Percentiles rank a stretch among this genome's conserved stretches.
Conservation (phyloP, 2,113 vertebrate species). For the Spizaetus ornatus region DNA sequence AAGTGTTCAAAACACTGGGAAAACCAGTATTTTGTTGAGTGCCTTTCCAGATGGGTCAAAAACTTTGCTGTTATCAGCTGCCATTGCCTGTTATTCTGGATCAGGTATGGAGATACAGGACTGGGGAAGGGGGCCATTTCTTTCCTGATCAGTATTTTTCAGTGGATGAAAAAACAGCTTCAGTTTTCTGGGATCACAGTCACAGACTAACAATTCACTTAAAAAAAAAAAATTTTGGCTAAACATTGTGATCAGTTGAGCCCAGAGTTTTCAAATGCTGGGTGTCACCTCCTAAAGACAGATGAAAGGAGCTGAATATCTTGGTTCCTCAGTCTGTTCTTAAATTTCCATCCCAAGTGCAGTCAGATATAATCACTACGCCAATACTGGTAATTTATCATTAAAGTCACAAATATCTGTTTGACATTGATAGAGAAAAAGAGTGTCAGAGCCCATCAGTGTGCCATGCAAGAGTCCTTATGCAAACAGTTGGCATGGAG, state of each 20-base stretch:
- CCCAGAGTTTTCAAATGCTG: background rate
- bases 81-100: background rate
- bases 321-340: background rate
- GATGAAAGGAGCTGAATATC: background rate
- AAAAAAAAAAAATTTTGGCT: background rate
- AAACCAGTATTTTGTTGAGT: background rate
- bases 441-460: background rate
- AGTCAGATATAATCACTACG: background rate
- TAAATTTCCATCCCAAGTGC: background rate
- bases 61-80: background rate
- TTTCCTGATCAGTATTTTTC: background rate
- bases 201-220: background rate
- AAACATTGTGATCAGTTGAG: background rate
- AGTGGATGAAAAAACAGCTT: background rate
- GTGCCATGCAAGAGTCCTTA: background rate
- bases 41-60: background rate
- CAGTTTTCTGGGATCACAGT: background rate
- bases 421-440: conserved; percentile 10
- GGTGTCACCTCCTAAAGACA: background rate
- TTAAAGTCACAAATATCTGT: conserved; percentile 29
- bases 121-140: background rate
- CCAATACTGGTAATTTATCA: conserved; percentile 39
- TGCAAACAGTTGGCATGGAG: accelerated
- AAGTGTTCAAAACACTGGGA: background rate
- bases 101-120: background rate